A percentile compares a stretch with the other conserved stretches of the same genome.
Evolutionary conservation across 2,113 vertebrate species (phyloP).

Genomic region (Actenoides lindsayi): DNA sequence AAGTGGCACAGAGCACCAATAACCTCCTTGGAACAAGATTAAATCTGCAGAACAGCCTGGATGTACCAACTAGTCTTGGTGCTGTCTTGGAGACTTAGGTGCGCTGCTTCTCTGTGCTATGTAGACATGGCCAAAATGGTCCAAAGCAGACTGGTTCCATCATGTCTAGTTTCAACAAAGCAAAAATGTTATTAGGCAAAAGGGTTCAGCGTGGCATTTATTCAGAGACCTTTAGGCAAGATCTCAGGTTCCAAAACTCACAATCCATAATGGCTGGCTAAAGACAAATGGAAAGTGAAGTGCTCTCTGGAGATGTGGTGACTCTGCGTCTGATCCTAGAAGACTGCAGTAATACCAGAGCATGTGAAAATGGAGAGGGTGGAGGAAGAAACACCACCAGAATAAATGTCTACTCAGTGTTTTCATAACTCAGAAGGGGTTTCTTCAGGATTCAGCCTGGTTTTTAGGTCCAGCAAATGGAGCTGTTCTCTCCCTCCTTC

Average conservation of each 20-base stretch:
- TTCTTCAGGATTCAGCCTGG: constrained; percentile 23
- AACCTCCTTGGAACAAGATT: not conserved
- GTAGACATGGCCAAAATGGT: not conserved
- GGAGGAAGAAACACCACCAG: constrained; percentile 36
- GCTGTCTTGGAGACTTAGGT: not conserved
- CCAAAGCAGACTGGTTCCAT: not conserved
- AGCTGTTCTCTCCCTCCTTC: not conserved
- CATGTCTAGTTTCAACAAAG: constrained; percentile 15
- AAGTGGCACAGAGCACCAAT: not conserved
- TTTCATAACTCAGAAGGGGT: constrained; percentile 42
- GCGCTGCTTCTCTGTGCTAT: not conserved
- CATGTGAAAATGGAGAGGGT: constrained; percentile 38
- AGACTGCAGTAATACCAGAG: not conserved
- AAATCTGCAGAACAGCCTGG: not conserved
- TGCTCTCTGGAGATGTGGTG: not conserved
- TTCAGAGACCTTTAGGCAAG: constrained; percentile 17
- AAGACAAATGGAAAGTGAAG: constrained; percentile 30
- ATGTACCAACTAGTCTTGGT: not conserved
- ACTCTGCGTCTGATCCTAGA: constrained; percentile 41
- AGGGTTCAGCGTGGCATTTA: constrained; percentile 22
- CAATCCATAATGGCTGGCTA: constrained; percentile 24
- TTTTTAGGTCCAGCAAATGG: not conserved
- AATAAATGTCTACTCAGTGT: constrained; percentile 31
- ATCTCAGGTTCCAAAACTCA: constrained; percentile 25
- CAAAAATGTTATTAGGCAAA: constrained; percentile 39